Evolutionary conservation across 2,797 vertebrate species (phyloP).

Genomic region (Amniataba percoides): DNA sequence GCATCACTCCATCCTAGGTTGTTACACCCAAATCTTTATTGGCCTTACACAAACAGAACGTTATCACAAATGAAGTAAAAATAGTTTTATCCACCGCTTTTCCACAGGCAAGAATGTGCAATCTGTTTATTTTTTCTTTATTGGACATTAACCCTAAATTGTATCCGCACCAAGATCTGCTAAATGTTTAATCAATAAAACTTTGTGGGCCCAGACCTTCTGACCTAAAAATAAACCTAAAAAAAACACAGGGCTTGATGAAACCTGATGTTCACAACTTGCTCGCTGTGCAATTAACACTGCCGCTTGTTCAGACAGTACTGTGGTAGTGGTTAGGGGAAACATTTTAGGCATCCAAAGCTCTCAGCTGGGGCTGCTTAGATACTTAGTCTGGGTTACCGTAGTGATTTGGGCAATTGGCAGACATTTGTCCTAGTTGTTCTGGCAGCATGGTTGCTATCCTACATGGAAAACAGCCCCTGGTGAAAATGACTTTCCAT

Average conservation of each 20-base stretch:
- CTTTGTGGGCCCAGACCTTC: neutral
- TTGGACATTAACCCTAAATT: neutral
- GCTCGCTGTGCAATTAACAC: slow-evolving; percentile 3
- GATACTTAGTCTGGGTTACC: slow-evolving; percentile 67
- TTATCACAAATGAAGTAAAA: neutral
- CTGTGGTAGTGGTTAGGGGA: slow-evolving; percentile 43
- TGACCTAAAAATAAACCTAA: neutral
- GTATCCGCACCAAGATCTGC: neutral
- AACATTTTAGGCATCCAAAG: slow-evolving; percentile 49
- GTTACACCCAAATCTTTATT: neutral
- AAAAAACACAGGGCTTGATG: neutral
- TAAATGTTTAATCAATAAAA: slow-evolving; percentile 3
- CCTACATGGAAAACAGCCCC: slow-evolving; percentile 79
- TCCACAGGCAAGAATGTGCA: neutral
- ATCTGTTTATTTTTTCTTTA: neutral
- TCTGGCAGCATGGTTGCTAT: slow-evolving; percentile 44
- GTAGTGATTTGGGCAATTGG: slow-evolving; percentile 62
- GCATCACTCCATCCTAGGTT: slow-evolving; percentile 3
- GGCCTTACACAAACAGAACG: neutral
- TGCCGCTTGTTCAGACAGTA: slow-evolving; percentile 22
- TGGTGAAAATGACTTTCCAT: slow-evolving; percentile 83
- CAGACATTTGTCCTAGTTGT: slow-evolving; percentile 74
- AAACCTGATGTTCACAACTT: slow-evolving; percentile 26
- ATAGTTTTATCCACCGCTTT: neutral
- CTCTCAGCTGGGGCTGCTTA: slow-evolving; percentile 64